These are phyloP conservation scores for Chionis minor DNA, from an alignment of 2,113 vertebrate genomes.

Conservation along the genomic window DNA sequence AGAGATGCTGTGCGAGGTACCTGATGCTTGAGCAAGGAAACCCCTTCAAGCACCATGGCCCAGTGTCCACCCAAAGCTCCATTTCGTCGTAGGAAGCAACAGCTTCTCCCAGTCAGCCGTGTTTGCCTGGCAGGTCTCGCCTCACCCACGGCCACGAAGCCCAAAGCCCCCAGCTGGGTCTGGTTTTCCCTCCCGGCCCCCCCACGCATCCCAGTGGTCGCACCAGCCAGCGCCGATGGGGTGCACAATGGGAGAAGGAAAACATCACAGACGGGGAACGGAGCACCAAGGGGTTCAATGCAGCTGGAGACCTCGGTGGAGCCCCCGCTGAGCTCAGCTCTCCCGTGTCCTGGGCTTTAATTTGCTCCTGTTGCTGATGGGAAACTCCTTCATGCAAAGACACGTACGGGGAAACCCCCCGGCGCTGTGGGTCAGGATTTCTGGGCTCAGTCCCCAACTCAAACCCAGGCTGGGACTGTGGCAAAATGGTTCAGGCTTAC, in stretches of 20 bases:
- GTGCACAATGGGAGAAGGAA: background rate
- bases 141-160: background rate
- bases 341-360: background rate
- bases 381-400: background rate
- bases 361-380: background rate
- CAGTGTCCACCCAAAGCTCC: background rate
- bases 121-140: background rate
- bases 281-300: background rate
- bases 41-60: accelerated
- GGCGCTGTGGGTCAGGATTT: accelerated
- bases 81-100: background rate
- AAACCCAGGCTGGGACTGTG: accelerated
- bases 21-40: background rate
- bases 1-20: background rate
- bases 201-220: accelerated
- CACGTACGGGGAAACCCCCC: accelerated
- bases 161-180: background rate
- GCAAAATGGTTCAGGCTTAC: background rate
- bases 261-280: accelerated
- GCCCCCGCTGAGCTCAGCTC: accelerated
- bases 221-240: accelerated
- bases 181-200: too few species aligned
- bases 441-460: background rate
- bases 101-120: background rate
- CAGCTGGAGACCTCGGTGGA: background rate